phyloP scores from a whole-genome alignment of 2,888 invertebrate genomes.

The Lithophane socia region DNA sequence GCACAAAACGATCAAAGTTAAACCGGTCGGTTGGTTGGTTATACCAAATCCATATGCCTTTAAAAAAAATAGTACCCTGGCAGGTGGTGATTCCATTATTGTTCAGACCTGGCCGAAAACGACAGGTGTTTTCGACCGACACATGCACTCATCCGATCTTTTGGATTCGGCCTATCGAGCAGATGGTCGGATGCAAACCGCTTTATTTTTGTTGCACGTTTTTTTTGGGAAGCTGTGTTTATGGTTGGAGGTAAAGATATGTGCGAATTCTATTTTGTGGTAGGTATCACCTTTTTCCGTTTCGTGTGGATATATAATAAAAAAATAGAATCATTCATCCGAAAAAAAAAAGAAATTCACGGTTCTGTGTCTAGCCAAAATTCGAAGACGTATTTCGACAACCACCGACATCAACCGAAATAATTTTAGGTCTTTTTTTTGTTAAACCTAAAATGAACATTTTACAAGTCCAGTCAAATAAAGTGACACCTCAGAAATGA shows the following conservation, averaged over 20 bases:
- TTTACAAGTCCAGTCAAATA: slow-evolving; percentile 32
- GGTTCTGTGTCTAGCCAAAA: background rate
- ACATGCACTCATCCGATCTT: slow-evolving; percentile 60
- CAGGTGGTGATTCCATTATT: slow-evolving; percentile 74
- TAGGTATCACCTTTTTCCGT: slow-evolving; percentile 6
- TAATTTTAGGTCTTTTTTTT: background rate
- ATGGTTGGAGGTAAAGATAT: slow-evolving; percentile 13
- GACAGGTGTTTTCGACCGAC: slow-evolving; percentile 80
- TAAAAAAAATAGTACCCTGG: slow-evolving; percentile 64
- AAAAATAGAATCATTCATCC: background rate
- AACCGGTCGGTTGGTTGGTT: slow-evolving; percentile 41
- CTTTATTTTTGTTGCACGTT: slow-evolving; percentile 51
- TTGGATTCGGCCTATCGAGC: slow-evolving; percentile 60
- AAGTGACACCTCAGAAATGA: slow-evolving; percentile 10
- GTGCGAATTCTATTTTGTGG: slow-evolving; percentile 34
- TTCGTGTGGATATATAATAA: background rate
- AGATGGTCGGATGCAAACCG: slow-evolving; percentile 62
- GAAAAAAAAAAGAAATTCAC: slow-evolving; percentile 3
- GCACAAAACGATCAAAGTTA: slow-evolving; percentile 21
- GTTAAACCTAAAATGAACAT: background rate
- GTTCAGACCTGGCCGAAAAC: slow-evolving; percentile 79
- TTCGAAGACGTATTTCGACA: slow-evolving; percentile 7
- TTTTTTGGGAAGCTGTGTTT: slow-evolving; percentile 41
- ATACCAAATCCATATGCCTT: slow-evolving; percentile 49
- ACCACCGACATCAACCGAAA: background rate